These are phyloP conservation scores for Acanthochromis polyacanthus DNA, from an alignment of 2,113 vertebrate genomes.

Conservation along the genomic window DNA sequence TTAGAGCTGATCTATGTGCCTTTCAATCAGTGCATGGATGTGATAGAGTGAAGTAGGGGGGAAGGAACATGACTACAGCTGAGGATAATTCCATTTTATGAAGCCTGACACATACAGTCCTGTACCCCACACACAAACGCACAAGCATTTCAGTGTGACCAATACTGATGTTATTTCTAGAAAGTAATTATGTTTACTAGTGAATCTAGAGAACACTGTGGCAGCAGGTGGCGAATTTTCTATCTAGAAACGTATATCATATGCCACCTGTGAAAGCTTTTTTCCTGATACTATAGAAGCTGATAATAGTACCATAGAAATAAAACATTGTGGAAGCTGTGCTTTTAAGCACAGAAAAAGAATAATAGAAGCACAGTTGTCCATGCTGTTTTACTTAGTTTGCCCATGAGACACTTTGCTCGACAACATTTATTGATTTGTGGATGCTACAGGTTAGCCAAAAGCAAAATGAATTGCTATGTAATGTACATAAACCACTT, in stretches of 20 bases:
- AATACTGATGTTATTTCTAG: slow-evolving; percentile 17
- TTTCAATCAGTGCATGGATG: slow-evolving; percentile 66
- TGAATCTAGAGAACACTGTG: not conserved
- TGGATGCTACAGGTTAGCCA: not conserved
- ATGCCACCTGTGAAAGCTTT: slow-evolving; percentile 11
- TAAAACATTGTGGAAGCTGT: no score
- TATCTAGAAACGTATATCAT: not conserved
- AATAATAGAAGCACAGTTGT: not conserved
- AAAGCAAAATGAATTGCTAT: not conserved
- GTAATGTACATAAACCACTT: no score
- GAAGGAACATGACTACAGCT: slow-evolving; percentile 47
- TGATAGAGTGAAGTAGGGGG: slow-evolving; percentile 26
- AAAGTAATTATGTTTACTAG: slow-evolving; percentile 1
- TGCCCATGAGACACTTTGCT: not conserved
- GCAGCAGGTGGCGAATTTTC: slow-evolving; percentile 19
- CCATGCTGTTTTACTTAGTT: not conserved
- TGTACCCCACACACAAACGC: slow-evolving; percentile 6
- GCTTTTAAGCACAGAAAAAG: not conserved
- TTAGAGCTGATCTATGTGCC: slow-evolving; percentile 50
- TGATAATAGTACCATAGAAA: not conserved
- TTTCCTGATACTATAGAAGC: not conserved
- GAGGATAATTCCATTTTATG: slow-evolving; percentile 60
- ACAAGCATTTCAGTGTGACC: not conserved
- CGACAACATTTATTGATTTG: not conserved
- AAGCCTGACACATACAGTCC: slow-evolving; percentile 28